Percentiles rank a stretch among this genome's conserved stretches.
phyloP scores from a whole-genome alignment of 2,888 invertebrate species.

The Flabesymbios commensalis region DNA sequence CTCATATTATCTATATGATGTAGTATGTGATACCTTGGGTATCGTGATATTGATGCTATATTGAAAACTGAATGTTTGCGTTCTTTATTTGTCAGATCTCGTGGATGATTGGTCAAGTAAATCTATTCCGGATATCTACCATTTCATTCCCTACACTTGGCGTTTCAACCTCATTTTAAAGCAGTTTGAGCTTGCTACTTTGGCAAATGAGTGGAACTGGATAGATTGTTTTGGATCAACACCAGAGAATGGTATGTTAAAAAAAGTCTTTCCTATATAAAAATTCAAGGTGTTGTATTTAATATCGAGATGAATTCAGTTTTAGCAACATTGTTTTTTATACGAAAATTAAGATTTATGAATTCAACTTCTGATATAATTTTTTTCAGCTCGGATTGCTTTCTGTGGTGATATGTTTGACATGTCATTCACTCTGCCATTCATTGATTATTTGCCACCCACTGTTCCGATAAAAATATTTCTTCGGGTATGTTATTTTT shows the following conservation, averaged over 20 bases:
- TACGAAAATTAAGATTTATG: too few species aligned
- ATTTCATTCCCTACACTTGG: constrained; percentile 97
- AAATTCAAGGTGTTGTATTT: too few species aligned
- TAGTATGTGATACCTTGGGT: neutral
- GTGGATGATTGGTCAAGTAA: constrained; percentile 88
- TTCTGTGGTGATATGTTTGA: constrained; percentile 93
- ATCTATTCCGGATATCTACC: constrained; percentile 80
- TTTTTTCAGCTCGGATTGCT: constrained; percentile 73
- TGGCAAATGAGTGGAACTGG: constrained; percentile 98
- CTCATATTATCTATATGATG: neutral
- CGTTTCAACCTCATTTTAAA: constrained; percentile 86
- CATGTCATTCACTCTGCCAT: constrained; percentile 90
- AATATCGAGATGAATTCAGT: too few species aligned
- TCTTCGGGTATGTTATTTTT: constrained; percentile 71
- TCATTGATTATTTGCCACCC: constrained; percentile 89
- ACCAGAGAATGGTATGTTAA: constrained; percentile 79
- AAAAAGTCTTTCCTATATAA: too few species aligned
- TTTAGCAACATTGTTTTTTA: too few species aligned
- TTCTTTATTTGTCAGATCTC: constrained; percentile 70
- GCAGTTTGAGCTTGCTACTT: constrained; percentile 90
- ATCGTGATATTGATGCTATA: too few species aligned
- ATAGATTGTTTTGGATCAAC: constrained; percentile 84
- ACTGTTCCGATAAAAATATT: constrained; percentile 87
- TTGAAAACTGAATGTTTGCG: too few species aligned
- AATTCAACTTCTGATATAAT: too few species aligned